phyloP scores from a whole-genome alignment of 37 sponge, comb jelly and placozoan species.

The Hormiphora californensis region DNA sequence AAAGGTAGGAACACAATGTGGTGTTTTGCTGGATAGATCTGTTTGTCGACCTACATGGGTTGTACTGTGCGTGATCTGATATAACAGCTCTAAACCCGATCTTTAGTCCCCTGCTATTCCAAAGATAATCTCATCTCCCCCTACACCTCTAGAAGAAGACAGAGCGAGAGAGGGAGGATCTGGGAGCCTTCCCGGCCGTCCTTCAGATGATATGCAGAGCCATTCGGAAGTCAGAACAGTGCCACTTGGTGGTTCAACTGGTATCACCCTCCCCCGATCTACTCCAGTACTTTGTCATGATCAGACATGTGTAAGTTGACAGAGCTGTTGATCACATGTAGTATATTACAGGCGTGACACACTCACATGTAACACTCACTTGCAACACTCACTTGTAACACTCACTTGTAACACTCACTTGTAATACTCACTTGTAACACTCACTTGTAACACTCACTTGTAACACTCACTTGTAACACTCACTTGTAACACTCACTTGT shows the following conservation, averaged over 20 bases:
- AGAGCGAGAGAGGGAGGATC: neutral
- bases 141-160: neutral
- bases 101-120: neutral
- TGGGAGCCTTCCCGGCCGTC: constrained; percentile 22
- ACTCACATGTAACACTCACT: too few relatives aligned
- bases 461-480: too few relatives aligned
- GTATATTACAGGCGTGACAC: too few relatives aligned
- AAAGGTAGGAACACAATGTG: neutral
- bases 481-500: too few relatives aligned
- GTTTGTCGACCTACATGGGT: neutral
- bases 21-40: neutral
- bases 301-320: neutral
- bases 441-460: too few relatives aligned
- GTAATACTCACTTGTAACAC: too few relatives aligned
- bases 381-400: too few relatives aligned
- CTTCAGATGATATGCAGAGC: neutral
- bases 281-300: constrained; percentile 18
- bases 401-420: too few relatives aligned
- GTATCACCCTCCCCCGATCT: neutral
- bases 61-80: too few relatives aligned
- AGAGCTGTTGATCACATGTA: too few relatives aligned
- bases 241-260: constrained; percentile 14
- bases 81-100: neutral
- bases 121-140: neutral
- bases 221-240: neutral